Base-by-base conservation (phyloP, 1,140 invertebrate genomes). In the Apis laboriosa region DNA sequence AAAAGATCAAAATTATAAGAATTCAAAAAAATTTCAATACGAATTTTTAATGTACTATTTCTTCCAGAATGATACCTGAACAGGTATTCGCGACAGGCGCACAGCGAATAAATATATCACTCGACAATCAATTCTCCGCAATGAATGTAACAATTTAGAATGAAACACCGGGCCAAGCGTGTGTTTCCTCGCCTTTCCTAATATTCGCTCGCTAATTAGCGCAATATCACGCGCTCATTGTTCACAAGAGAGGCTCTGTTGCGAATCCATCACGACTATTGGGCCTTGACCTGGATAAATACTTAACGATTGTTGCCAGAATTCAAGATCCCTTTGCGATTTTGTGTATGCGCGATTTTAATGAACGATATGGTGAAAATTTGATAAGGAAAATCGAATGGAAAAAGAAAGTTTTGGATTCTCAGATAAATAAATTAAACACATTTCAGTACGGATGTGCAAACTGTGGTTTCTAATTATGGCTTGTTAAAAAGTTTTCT, bases 231-330 rank as follows among this genome's bases (percentile, higher is more conserved):
- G n/a, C 21, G 28, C 49, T 28, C 17, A 80, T 80, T 80, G 70
- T 80, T 80, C 63, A 28, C 21, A 43, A 43, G 28, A 60, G 19
- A 11, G 21, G 19, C 24, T 17, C 43, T 21, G 58, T 63, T 63
- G 63, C 77, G 28, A 80, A 43, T 73, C 60, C 60, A 60, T 64
- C 24, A 51, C 34, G 4, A 71, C 56, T 53, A 9, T 24, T 19
- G 21, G 56, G 7, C 78, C 78, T 80, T 74, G 78, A 80, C 78
- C 78, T 51, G 78, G 9, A 56, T 74, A 51, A 80, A 70, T 55
- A 19, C 13, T 34, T 72, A 63, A 64, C 60, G 71, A 74, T 80
- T 28, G 60, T 51, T 73, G 64, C 19, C 9, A 56, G 13, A 17
- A 55, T 64, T 66, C 51, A 72, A 55, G 66, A 67, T 15, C 12